phyloP scores from a whole-genome alignment of 2,888 invertebrate genomes.

The Cryptus viduatorius region DNA sequence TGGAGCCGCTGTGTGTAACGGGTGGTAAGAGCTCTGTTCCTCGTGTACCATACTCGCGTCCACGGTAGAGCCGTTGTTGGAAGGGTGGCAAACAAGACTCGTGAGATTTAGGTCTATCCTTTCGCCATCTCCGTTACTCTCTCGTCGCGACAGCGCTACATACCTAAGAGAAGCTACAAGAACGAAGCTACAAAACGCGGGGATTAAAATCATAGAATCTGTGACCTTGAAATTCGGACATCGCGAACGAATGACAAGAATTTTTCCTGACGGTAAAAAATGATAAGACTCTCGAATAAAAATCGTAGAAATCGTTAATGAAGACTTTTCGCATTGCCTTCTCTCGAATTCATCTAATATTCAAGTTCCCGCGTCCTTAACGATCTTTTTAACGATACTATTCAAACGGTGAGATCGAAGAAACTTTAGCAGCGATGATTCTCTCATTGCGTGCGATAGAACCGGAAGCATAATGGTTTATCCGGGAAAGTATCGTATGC shows the following conservation, averaged over 20 bases:
- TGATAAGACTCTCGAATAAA: too few species aligned
- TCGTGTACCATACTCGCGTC: neutral
- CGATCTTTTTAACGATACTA: too few species aligned
- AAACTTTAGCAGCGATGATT: too few species aligned
- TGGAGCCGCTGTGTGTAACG: slow-evolving; percentile 6
- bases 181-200: neutral
- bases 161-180: neutral
- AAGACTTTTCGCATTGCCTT: slow-evolving; percentile 1
- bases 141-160: neutral
- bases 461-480: slow-evolving; percentile 21
- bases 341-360: neutral
- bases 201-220: neutral
- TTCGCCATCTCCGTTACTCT: slow-evolving; percentile 12
- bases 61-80: neutral
- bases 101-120: slow-evolving; percentile 35
- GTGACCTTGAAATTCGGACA: slow-evolving; percentile 15
- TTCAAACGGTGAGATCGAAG: too few species aligned
- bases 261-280: neutral
- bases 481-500: neutral
- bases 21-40: neutral
- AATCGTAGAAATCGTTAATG: too few species aligned
- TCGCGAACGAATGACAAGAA: neutral
- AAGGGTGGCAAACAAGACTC: slow-evolving; percentile 40
- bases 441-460: neutral
- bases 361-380: too few species aligned